These are phyloP conservation scores for Camelus bactrianus DNA, from an alignment of 2,113 vertebrate species.

Conservation along the genomic window DNA sequence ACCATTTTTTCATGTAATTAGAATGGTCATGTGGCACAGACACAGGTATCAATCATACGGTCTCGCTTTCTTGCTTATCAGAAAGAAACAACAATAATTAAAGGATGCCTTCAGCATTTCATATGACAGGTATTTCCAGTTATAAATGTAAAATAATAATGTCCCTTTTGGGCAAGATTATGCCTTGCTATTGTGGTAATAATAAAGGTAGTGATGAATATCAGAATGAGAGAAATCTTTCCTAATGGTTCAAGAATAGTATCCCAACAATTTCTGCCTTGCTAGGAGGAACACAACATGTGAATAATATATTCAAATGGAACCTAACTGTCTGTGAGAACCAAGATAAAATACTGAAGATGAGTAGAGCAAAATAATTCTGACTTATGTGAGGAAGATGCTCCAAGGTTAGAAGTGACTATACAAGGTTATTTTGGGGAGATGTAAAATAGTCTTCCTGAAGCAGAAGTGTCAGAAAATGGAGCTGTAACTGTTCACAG, in stretches of 20 bases:
- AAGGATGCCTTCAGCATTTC: constrained; percentile 69
- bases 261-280: constrained; percentile 21
- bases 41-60: constrained; percentile 60
- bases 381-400: background rate
- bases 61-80: constrained; percentile 36
- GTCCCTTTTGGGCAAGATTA: constrained; percentile 78
- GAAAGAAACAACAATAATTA: constrained; percentile 71
- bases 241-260: constrained; percentile 46
- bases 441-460: background rate
- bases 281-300: background rate
- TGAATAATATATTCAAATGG: constrained; percentile 29
- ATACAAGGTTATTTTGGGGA: background rate
- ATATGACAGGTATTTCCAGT: constrained; percentile 71
- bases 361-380: background rate
- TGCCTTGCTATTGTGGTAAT: constrained; percentile 53
- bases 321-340: constrained; percentile 13
- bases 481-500: background rate
- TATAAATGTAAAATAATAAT: constrained; percentile 78
- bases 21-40: constrained; percentile 69
- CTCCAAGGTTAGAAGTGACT: background rate
- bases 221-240: constrained; percentile 63
- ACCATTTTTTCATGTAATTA: constrained; percentile 77
- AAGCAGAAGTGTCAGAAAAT: background rate
- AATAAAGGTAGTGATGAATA: constrained; percentile 72
- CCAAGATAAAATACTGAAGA: background rate